Evolutionary conservation across 30 jellyfish, hydroid and myxozoan species (phyloP).

Genomic region (Mastigias papua): DNA sequence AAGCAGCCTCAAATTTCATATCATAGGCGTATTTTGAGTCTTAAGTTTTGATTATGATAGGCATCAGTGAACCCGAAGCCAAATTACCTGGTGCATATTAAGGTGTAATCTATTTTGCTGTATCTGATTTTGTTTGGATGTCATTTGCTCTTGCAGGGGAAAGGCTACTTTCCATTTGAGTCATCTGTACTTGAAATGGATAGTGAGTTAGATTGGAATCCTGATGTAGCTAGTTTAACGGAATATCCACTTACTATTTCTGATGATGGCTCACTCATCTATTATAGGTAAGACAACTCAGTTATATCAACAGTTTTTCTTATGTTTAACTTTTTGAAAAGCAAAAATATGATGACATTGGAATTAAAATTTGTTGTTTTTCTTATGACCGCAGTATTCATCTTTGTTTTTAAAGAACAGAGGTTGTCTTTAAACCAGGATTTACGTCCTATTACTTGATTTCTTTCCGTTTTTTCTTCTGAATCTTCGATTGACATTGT

Average conservation of each 20-base stretch:
- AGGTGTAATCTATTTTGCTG: not conserved
- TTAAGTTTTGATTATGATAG: too few relatives aligned
- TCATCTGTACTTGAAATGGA: slow-evolving; percentile 76
- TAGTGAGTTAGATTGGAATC: slow-evolving; percentile 91
- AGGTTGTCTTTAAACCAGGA: too few relatives aligned
- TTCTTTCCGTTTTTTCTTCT: too few relatives aligned
- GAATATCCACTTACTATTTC: slow-evolving; percentile 83
- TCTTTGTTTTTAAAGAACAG: too few relatives aligned
- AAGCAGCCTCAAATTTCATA: too few relatives aligned
- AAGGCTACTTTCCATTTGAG: slow-evolving; percentile 89
- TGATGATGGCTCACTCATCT: slow-evolving; percentile 93
- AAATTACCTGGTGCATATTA: not conserved
- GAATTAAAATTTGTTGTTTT: not conserved
- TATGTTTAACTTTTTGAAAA: too few relatives aligned
- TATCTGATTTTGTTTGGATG: too few relatives aligned
- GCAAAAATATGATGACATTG: not conserved
- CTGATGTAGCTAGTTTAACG: slow-evolving; percentile 53
- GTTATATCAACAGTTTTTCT: not conserved
- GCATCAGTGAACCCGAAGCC: too few relatives aligned
- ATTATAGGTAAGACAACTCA: slow-evolving; percentile 68
- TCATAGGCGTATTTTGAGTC: too few relatives aligned
- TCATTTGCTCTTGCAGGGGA: slow-evolving; percentile 67
- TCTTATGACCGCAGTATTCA: too few relatives aligned
- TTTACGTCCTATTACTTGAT: too few relatives aligned
- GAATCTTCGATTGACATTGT: too few relatives aligned